These are phyloP conservation scores for Lamprotornis superbus DNA, from an alignment of 2,113 vertebrate genomes.

Conservation along the genomic window DNA sequence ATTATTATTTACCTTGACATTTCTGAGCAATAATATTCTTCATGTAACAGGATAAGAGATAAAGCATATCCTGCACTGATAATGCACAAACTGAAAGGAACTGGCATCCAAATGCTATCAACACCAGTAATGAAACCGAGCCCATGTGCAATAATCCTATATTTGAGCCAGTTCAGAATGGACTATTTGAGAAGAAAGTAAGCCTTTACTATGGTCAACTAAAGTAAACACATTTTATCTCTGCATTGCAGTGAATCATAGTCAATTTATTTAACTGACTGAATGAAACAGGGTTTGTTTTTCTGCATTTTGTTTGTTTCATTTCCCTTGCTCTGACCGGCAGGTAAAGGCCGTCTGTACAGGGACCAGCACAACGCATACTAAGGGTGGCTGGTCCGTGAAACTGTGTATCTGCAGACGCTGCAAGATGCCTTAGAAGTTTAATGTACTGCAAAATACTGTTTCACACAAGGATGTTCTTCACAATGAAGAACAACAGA, in stretches of 20 bases:
- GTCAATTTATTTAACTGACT: not conserved
- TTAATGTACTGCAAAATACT: not conserved
- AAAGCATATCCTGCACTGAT: slow-evolving; percentile 17
- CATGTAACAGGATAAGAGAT: slow-evolving; percentile 36
- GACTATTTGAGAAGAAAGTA: not conserved
- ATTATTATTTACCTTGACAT: slow-evolving; percentile 41
- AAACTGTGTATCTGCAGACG: not conserved
- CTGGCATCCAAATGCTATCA: slow-evolving; percentile 1
- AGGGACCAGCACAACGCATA: not conserved
- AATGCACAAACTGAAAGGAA: not conserved
- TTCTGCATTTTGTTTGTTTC: not conserved
- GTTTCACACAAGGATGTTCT: not conserved
- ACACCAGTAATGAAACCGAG: not conserved
- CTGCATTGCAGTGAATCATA: not conserved
- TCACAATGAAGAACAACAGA: not conserved
- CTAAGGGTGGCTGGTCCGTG: not conserved
- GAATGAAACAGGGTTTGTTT: not conserved
- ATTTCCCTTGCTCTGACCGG: not conserved
- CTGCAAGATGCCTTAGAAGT: not conserved
- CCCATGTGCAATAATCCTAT: not conserved
- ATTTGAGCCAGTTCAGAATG: not conserved
- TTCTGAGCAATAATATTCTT: slow-evolving; percentile 39
- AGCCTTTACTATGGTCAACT: not conserved
- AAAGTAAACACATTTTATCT: not conserved
- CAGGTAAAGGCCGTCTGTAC: not conserved